Percentiles rank a stretch among this genome's conserved stretches.
phyloP scores from a whole-genome alignment of 1,140 invertebrate species.

The Yoshiicerus persimilis region DNA sequence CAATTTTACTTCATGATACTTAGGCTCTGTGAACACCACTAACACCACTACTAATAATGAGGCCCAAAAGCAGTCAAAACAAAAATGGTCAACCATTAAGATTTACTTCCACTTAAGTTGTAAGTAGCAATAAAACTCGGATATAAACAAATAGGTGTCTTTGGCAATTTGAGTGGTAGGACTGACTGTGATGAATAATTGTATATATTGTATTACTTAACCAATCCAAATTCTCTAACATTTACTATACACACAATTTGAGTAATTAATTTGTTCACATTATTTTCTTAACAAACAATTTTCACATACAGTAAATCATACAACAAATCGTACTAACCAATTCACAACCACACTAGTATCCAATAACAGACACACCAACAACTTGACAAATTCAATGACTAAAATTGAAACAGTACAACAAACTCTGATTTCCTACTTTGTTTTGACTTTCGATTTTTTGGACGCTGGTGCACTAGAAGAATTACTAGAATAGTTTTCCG shows the following conservation, averaged over 20 bases:
- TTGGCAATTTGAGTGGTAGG: background rate
- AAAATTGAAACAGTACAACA: background rate
- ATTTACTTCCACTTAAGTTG: background rate
- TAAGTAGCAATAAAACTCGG: background rate
- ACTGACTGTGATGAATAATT: background rate
- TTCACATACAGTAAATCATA: background rate
- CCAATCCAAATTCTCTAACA: too few relatives aligned
- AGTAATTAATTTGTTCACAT: too few relatives aligned
- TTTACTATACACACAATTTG: too few relatives aligned
- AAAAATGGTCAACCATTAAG: background rate
- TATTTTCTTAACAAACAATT: too few relatives aligned
- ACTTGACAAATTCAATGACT: background rate
- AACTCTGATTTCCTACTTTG: slow-evolving; percentile 12
- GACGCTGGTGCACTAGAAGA: background rate
- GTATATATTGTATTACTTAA: too few relatives aligned
- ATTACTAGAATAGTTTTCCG: slow-evolving; percentile 26
- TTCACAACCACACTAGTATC: background rate
- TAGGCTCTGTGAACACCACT: too few relatives aligned
- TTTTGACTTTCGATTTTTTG: slow-evolving; percentile 42
- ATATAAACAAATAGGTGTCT: background rate
- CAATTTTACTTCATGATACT: background rate
- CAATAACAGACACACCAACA: background rate
- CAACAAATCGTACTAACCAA: background rate
- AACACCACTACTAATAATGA: too few relatives aligned
- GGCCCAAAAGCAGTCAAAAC: background rate